Evolutionary conservation across 1,140 invertebrate species (phyloP).

Genomic region (Semibalanus balanoides): DNA sequence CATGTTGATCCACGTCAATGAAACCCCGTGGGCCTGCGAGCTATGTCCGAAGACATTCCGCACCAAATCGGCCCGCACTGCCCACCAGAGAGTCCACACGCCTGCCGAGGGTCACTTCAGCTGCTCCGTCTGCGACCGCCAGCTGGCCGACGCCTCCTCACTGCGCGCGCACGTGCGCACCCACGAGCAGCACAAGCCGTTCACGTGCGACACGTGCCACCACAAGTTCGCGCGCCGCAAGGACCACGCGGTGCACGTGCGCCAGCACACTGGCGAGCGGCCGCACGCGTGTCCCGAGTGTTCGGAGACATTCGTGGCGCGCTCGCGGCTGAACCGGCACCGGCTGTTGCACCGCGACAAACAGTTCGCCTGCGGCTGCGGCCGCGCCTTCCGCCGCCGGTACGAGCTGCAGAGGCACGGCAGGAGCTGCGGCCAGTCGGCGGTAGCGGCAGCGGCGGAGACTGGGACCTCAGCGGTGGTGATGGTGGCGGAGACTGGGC

Average conservation of each 20-base stretch:
- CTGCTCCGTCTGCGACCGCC: neutral
- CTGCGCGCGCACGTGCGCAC: neutral
- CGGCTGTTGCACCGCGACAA: neutral
- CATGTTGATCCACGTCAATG: neutral
- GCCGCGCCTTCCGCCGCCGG: neutral
- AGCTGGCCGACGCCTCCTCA: neutral
- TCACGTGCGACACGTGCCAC: neutral
- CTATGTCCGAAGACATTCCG: neutral
- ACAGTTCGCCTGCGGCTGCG: neutral
- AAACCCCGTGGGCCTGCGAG: neutral
- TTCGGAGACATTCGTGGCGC: conserved; percentile 4
- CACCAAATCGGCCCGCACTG: neutral
- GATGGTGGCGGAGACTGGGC: no score
- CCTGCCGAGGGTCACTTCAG: neutral
- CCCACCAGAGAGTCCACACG: neutral
- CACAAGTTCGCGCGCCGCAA: neutral
- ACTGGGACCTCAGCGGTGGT: no score
- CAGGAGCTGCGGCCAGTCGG: neutral
- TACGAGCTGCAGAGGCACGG: neutral
- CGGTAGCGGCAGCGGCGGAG: no score
- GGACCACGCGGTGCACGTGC: conserved; percentile 26
- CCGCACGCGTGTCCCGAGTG: conserved; percentile 24
- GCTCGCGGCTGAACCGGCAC: neutral
- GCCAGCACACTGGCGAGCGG: conserved; percentile 32
- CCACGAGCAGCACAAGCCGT: neutral